phyloP scores from a whole-genome alignment of 2,113 vertebrate genomes.

The Centrocercus urophasianus region DNA sequence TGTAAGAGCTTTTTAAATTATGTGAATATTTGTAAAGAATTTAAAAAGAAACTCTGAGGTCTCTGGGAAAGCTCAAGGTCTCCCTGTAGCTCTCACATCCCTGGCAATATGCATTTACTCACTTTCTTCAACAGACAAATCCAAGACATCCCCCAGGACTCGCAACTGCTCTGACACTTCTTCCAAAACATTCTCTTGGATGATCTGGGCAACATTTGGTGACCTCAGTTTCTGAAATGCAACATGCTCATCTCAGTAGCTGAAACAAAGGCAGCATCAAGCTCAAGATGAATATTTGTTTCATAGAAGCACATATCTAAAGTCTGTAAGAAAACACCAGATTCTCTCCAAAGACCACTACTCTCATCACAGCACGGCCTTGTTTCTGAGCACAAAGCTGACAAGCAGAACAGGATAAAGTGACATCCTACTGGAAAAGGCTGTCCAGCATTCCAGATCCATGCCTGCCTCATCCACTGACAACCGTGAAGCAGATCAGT shows the following conservation, averaged over 20 bases:
- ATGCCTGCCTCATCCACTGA: background rate
- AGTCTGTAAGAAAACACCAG: background rate
- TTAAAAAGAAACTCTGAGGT: background rate
- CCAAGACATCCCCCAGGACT: conserved; percentile 75
- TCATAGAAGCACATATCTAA: background rate
- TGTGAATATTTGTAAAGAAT: background rate
- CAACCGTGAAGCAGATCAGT: background rate
- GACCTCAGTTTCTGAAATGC: conserved; percentile 78
- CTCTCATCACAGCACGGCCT: background rate
- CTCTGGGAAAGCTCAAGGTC: background rate
- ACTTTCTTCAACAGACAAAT: conserved; percentile 78
- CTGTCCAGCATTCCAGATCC: background rate
- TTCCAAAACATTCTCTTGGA: conserved; percentile 77
- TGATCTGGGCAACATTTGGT: conserved; percentile 60
- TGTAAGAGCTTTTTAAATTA: background rate
- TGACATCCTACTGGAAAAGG: background rate
- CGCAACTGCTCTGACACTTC: conserved; percentile 71
- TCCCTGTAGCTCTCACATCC: background rate
- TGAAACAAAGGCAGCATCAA: background rate
- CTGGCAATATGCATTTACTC: conserved; percentile 30
- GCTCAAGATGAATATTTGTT: background rate
- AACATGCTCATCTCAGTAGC: background rate
- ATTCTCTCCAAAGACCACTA: background rate
- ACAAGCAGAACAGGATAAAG: background rate
- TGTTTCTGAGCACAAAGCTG: background rate